A percentile compares a stretch with the other conserved stretches of the same genome.
Evolutionary conservation across 2,113 vertebrate genomes (phyloP).

Genomic region (Capricornis sumatraensis): DNA sequence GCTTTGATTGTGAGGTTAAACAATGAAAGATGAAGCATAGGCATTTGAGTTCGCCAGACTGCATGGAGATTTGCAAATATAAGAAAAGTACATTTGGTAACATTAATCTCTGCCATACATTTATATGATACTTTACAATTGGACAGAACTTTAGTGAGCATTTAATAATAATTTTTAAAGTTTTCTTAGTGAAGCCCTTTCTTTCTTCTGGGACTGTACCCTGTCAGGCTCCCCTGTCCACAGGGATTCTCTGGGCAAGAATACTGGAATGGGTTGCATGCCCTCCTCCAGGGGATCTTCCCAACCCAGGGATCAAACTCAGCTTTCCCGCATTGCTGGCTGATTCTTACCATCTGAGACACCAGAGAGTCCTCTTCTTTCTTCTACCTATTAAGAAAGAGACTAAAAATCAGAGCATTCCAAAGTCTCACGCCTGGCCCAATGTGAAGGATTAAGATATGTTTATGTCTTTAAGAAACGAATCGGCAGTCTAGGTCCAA

Average conservation of each 20-base stretch:
- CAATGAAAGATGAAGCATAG: neutral
- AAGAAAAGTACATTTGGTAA: neutral
- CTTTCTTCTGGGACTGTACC: neutral
- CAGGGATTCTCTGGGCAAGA: neutral
- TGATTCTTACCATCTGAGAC: neutral
- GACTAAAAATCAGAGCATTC: neutral
- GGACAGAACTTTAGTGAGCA: neutral
- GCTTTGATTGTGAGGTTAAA: neutral
- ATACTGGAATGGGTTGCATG: neutral
- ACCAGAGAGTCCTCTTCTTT: neutral
- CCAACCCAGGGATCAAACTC: neutral
- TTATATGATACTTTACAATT: neutral
- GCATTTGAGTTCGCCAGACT: neutral
- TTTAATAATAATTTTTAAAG: neutral
- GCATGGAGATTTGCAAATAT: neutral
- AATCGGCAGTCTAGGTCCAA: too few relatives aligned
- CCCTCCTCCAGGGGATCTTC: neutral
- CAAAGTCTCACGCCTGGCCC: neutral
- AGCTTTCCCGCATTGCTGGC: fast-evolving
- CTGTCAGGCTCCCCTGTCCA: neutral
- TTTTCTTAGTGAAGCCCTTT: neutral
- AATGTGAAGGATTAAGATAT: neutral
- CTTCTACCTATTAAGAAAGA: neutral
- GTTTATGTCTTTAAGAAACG: neutral
- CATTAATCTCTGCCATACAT: neutral